These are phyloP conservation scores for Distichodus sexfasciatus DNA, from an alignment of 2,797 vertebrate genomes.

Conservation along the genomic window DNA sequence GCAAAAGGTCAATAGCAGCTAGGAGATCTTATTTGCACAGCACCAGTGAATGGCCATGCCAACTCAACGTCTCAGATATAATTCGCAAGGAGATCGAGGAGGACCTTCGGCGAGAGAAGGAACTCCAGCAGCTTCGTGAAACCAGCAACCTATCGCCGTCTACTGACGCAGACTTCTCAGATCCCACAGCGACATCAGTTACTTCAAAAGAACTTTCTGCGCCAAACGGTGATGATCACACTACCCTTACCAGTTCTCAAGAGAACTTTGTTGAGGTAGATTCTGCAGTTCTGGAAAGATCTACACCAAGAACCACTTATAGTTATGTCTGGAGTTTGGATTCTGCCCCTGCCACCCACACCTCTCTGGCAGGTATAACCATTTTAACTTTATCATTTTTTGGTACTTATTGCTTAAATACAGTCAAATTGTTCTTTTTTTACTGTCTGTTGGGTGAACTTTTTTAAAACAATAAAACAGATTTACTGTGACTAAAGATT, in stretches of 20 bases:
- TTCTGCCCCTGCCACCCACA: constrained; percentile 4
- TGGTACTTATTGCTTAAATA: not conserved
- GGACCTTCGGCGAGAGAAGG: constrained; percentile 78
- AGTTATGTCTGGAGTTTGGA: constrained; percentile 47
- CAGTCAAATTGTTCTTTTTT: too few species aligned
- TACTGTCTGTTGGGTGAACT: too few species aligned
- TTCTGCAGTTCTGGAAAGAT: constrained; percentile 43
- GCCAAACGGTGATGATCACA: not conserved
- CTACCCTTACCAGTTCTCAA: constrained; percentile 9
- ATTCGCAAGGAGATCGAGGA: constrained; percentile 84
- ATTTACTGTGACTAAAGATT: too few species aligned
- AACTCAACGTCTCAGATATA: constrained; percentile 60
- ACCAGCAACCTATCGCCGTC: constrained; percentile 42
- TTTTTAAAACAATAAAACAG: too few species aligned
- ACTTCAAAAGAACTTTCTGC: not conserved
- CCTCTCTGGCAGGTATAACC: constrained; percentile 57
- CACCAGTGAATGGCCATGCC: constrained; percentile 63
- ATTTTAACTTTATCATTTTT: not conserved
- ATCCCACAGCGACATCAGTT: not conserved
- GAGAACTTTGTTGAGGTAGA: constrained; percentile 4
- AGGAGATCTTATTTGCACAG: constrained; percentile 60
- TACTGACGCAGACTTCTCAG: constrained; percentile 7
- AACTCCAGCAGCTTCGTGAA: constrained; percentile 75
- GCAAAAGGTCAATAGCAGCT: not conserved
- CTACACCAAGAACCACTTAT: constrained; percentile 25